Conservation (phyloP, 2,797 vertebrate species). For the Dicrostonyx torquatus region DNA sequence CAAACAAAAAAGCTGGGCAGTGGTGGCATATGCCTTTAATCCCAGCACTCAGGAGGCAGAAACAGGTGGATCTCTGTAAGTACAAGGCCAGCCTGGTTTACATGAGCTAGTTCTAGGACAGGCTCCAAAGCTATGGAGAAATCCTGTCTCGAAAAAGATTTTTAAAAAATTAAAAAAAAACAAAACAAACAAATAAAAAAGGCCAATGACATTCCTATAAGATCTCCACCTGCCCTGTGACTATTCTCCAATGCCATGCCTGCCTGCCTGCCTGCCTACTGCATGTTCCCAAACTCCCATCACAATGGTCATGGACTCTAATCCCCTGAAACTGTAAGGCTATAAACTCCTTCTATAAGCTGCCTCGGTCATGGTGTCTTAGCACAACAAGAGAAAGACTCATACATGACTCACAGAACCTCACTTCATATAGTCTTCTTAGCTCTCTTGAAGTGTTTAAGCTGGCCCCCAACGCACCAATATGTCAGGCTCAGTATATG, state of each 20-base stretch:
- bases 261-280: not conserved
- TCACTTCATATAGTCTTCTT: too few species aligned
- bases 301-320: not conserved
- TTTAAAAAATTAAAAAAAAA: too few species aligned
- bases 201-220: not conserved
- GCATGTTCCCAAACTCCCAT: not conserved
- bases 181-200: too few species aligned
- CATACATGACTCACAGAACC: not conserved
- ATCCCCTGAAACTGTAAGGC: not conserved
- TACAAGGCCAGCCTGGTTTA: too few species aligned
- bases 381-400: not conserved
- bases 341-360: not conserved
- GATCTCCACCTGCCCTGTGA: not conserved
- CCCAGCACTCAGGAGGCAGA: too few species aligned
- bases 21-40: too few species aligned
- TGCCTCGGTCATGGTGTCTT: not conserved
- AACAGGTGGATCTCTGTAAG: too few species aligned
- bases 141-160: too few species aligned
- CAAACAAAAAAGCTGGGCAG: too few species aligned
- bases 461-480: not conserved
- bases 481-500: accelerated
- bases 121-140: too few species aligned
- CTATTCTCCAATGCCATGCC: not conserved
- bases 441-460: not conserved
- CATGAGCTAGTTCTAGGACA: too few species aligned